Conservation (phyloP, 2,888 invertebrate genomes). For the Drosophila cognata region DNA sequence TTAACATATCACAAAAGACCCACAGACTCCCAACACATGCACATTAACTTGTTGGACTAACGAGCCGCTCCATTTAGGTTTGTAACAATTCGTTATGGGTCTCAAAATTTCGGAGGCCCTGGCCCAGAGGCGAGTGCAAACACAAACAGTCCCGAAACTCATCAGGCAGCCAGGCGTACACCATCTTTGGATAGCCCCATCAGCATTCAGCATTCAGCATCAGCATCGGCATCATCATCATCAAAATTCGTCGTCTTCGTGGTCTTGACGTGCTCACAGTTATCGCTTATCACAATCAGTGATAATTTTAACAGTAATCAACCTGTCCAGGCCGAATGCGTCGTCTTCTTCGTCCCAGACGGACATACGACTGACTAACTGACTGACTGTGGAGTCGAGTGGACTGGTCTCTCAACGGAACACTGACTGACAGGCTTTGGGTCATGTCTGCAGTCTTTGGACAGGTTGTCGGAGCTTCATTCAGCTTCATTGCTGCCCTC, state of each 20-base stretch:
- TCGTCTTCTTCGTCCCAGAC: conserved; percentile 33
- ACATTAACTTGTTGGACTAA: conserved; percentile 80
- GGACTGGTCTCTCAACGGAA: conserved; percentile 2
- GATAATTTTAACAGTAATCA: conserved; percentile 82
- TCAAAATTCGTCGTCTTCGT: conserved; percentile 61
- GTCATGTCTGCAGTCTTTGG: conserved; percentile 48
- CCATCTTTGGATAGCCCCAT: conserved; percentile 36
- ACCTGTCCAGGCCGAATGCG: conserved; percentile 76
- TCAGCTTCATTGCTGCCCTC: conserved; percentile 44
- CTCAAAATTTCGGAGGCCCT: conserved; percentile 32
- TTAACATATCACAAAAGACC: conserved; percentile 74
- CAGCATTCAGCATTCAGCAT: conserved; percentile 33
- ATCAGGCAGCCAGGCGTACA: conserved; percentile 46
- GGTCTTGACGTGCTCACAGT: conserved; percentile 77
- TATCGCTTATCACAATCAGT: conserved; percentile 82
- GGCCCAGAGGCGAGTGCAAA: conserved; percentile 33
- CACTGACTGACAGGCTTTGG: conserved; percentile 51
- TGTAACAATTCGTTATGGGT: conserved; percentile 81
- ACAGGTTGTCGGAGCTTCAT: conserved; percentile 62
- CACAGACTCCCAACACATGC: conserved; percentile 45
- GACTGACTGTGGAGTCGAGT: conserved; percentile 12
- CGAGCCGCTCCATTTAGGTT: conserved; percentile 79
- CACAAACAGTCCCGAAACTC: conserved; percentile 51
- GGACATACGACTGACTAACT: conserved; percentile 46
- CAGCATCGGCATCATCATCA: conserved; percentile 54